These are phyloP conservation scores for Leptopilina clavipes DNA, from an alignment of 1,140 invertebrate genomes.

Conservation along the genomic window DNA sequence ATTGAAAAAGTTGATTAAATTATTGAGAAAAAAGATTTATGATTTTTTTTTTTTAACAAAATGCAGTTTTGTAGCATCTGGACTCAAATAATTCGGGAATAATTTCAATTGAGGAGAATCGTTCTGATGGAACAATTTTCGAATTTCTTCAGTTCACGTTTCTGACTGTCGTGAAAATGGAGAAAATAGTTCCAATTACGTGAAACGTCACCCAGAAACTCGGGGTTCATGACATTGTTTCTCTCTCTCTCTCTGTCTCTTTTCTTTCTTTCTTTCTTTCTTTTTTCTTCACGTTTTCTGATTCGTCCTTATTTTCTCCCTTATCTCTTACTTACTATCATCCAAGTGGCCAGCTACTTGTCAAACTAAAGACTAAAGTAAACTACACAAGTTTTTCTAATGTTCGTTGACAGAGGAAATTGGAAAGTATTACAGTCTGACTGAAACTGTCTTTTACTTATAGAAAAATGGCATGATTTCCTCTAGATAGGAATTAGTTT, in stretches of 20 bases:
- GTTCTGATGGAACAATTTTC: constrained; percentile 53
- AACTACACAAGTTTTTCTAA: background rate
- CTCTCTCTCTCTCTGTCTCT: constrained; percentile 52
- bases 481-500: no score
- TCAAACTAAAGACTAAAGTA: background rate
- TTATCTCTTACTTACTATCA: background rate
- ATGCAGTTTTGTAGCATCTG: background rate
- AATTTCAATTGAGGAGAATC: constrained; percentile 40
- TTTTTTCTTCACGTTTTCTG: no score
- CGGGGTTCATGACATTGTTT: constrained; percentile 64
- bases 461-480: no score
- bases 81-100: background rate
- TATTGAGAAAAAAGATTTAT: background rate
- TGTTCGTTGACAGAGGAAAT: background rate
- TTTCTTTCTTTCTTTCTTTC: constrained; percentile 54
- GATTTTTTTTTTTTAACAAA: background rate
- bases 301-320: background rate
- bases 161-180: constrained; percentile 57
- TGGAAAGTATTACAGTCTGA: no score
- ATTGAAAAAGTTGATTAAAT: background rate
- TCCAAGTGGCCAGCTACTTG: background rate
- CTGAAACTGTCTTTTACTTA: no score
- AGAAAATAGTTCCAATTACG: constrained; percentile 64
- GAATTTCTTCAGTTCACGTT: constrained; percentile 54
- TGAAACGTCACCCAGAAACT: constrained; percentile 58